Conservation (phyloP, 1,140 invertebrate genomes). For the Dendrolimus punctatus region DNA sequence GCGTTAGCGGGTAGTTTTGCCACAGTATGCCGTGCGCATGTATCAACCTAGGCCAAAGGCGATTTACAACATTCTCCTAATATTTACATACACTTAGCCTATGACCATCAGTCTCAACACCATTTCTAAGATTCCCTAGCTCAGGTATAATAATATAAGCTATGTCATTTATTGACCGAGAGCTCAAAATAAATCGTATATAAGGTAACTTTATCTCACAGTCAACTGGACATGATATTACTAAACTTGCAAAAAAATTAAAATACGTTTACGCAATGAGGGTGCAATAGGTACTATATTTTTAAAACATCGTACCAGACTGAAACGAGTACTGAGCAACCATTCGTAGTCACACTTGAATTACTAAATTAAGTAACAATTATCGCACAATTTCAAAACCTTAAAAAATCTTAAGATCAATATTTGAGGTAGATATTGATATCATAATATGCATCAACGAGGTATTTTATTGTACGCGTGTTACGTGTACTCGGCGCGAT, state of each 20-base stretch:
- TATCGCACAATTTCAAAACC: slow-evolving; percentile 58
- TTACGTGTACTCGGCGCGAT: slow-evolving; percentile 34
- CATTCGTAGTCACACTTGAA: slow-evolving; percentile 54
- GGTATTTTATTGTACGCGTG: slow-evolving; percentile 60
- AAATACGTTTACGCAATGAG: slow-evolving; percentile 43
- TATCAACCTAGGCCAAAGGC: slow-evolving; percentile 62
- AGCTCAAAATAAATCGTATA: slow-evolving; percentile 55
- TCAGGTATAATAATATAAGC: slow-evolving; percentile 54
- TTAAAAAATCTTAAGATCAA: slow-evolving; percentile 68
- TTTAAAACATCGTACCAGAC: slow-evolving; percentile 51
- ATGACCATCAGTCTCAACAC: slow-evolving; percentile 67
- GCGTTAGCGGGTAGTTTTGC: slow-evolving; percentile 33
- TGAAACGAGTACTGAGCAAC: slow-evolving; percentile 55
- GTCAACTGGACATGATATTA: slow-evolving; percentile 39
- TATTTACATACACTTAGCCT: slow-evolving; percentile 69
- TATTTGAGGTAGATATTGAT: slow-evolving; percentile 66
- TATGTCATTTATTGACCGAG: slow-evolving; percentile 49
- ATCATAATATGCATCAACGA: slow-evolving; percentile 65
- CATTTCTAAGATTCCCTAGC: slow-evolving; percentile 54
- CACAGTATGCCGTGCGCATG: slow-evolving; percentile 45
- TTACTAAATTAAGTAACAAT: slow-evolving; percentile 66
- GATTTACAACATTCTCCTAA: slow-evolving; percentile 66
- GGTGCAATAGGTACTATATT: slow-evolving; percentile 46
- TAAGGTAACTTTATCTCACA: slow-evolving; percentile 62
- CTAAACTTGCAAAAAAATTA: slow-evolving; percentile 30